A percentile compares a stretch with the other conserved stretches of the same genome.
Conservation (phyloP, 30 jellyfish, hydroid and myxozoan species). For the Mastigias papua region DNA sequence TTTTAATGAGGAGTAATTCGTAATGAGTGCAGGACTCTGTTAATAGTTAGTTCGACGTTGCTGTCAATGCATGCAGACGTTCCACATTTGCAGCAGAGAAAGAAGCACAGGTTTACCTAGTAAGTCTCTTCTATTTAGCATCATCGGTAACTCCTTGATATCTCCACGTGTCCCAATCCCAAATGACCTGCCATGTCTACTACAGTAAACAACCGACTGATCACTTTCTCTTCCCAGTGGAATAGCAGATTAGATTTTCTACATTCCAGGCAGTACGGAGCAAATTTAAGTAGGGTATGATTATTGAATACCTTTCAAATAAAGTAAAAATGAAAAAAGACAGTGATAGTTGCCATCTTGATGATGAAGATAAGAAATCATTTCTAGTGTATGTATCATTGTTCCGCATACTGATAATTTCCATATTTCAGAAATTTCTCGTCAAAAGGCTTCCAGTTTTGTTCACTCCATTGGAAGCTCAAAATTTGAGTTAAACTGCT, state of each 20-base stretch:
- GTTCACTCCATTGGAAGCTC: too few relatives aligned
- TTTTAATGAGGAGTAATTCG: constrained; percentile 33
- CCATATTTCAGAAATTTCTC: too few relatives aligned
- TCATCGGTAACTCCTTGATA: not conserved
- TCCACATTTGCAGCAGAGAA: not conserved
- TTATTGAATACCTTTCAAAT: too few relatives aligned
- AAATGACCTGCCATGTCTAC: constrained; percentile 2
- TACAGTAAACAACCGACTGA: not conserved
- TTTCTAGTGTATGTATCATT: too few relatives aligned
- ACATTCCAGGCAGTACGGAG: too few relatives aligned
- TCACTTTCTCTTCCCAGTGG: constrained; percentile 10
- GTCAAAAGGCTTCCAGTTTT: too few relatives aligned
- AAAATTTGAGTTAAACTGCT: too few relatives aligned
- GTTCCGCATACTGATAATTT: too few relatives aligned
- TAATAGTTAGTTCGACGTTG: constrained; percentile 12
- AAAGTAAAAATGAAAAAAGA: too few relatives aligned
- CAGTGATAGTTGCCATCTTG: too few relatives aligned
- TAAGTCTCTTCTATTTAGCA: not conserved
- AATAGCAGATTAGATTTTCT: not conserved
- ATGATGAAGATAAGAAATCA: too few relatives aligned
- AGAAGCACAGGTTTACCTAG: not conserved
- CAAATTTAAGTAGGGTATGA: too few relatives aligned
- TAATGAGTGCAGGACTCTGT: not conserved
- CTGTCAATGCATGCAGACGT: not conserved
- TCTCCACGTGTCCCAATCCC: not conserved